Percentiles rank a stretch among this genome's conserved stretches.
Evolutionary conservation across 2,797 vertebrate species (phyloP).

Genomic region (Allobates femoralis): DNA sequence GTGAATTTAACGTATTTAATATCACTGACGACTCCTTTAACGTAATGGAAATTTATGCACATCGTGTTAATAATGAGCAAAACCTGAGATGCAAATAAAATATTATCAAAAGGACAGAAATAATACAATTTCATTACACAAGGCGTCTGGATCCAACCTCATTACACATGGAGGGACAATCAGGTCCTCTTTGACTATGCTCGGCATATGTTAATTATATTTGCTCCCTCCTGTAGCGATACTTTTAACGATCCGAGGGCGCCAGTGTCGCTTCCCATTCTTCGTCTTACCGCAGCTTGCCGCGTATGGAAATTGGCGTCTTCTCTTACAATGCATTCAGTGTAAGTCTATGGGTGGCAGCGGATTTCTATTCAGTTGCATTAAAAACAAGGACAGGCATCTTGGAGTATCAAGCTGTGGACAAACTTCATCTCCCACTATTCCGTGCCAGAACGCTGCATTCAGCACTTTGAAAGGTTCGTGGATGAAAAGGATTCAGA

Average conservation of each 20-base stretch:
- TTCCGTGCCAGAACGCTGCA: constrained; percentile 4
- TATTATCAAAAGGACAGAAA: background rate
- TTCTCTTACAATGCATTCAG: constrained; percentile 12
- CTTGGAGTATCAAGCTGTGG: constrained; percentile 22
- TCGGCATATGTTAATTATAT: constrained; percentile 34
- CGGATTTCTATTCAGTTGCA: constrained; percentile 7
- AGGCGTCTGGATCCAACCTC: background rate
- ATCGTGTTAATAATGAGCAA: background rate
- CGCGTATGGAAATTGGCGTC: background rate
- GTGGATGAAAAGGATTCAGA: background rate
- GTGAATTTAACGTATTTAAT: constrained; percentile 16
- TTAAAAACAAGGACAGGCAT: constrained; percentile 10
- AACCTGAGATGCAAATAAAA: constrained; percentile 1
- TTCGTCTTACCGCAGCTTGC: background rate
- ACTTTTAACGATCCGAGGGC: constrained; percentile 24
- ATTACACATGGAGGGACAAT: background rate
- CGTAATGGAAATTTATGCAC: background rate
- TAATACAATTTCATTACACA: background rate
- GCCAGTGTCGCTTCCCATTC: background rate
- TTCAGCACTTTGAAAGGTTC: constrained; percentile 7
- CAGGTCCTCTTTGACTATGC: background rate
- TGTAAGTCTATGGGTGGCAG: constrained; percentile 12
- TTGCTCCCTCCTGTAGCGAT: constrained; percentile 29
- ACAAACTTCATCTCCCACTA: constrained; percentile 22
- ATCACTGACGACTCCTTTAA: background rate